Evolutionary conservation across 2,888 invertebrate genomes (phyloP).

Genomic region (Spisula subtruncata): DNA sequence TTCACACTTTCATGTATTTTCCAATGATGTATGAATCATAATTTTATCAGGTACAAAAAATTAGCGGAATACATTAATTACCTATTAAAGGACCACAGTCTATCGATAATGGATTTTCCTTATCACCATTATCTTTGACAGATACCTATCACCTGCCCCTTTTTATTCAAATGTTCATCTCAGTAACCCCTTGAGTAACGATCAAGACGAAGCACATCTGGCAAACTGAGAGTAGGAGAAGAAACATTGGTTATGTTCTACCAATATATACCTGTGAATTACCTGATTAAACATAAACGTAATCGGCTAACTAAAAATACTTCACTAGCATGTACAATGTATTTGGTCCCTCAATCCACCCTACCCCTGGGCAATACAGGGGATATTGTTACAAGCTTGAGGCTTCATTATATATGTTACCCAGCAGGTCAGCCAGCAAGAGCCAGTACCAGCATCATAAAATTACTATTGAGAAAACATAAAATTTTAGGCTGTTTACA

Average conservation of each 20-base stretch:
- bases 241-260: not conserved
- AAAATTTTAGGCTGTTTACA: no score
- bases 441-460: no score
- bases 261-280: conserved; percentile 19
- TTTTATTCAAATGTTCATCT: conserved; percentile 39
- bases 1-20: not conserved
- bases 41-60: conserved; percentile 25
- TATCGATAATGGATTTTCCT: conserved; percentile 64
- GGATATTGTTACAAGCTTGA: not conserved
- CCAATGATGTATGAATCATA: conserved; percentile 1
- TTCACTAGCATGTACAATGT: not conserved
- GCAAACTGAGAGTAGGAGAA: not conserved
- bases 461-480: no score
- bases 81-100: conserved; percentile 30
- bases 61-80: conserved; percentile 42
- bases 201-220: conserved; percentile 11
- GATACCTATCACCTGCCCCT: conserved; percentile 63
- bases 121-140: conserved; percentile 61
- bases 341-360: not conserved
- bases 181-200: conserved; percentile 11
- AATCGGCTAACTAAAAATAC: not conserved
- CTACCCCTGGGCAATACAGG: not conserved
- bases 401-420: not conserved
- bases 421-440: not conserved
- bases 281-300: conserved; percentile 23